Base-by-base conservation (phyloP, 2,797 vertebrate genomes). In the Rhodeus uyekii region DNA sequence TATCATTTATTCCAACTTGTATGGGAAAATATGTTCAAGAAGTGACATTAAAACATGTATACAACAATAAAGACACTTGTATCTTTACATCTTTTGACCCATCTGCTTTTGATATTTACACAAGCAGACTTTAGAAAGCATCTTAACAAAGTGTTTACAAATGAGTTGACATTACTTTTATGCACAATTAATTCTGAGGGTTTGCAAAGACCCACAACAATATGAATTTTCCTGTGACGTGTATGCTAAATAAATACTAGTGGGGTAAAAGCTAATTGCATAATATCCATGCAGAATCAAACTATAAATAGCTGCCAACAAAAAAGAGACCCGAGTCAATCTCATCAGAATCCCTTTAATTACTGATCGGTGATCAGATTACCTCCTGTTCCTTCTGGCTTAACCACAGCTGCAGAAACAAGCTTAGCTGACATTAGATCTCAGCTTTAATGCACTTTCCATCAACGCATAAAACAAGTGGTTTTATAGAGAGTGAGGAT, bases 351-450 rank as follows among this genome's bases (percentile, higher is more conserved):
- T 64, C 78, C 71, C 60, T 61, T 55, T 86, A 76, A 84, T 76
- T 75, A 76, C 80, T 42, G 76, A 82, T 71, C 7, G 8, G 67
- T 22, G 50, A 73, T 85, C 86, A 83, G 42, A 84, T 87, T 85
- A 60, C 36, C 44, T 63, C n/a, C 34, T 61, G 69, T 69, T 64
- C 24, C 60, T 22, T 60, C 67, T 81, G 36, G n/a, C 18, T 60
- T 71, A 39, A 76, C 53, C 69, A 69, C 50, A 83, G 71, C 58
- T 46, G 65, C 63, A 53, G 69, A 71, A 50, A 48, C 58, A 53
- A 79, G 76, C 61, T 71, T 79, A 65, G 76, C 53, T 42, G 67
- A 73, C 76, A 83, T 78, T 63, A 39, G 69, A 79, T 50, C 60
- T 63, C 36, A 42, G 68, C 42, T 64, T 78, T 19, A 78, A 78